Percentiles rank a stretch among this genome's conserved stretches.
Evolutionary conservation across 1,140 invertebrate genomes (phyloP).

Genomic region (Drosophila sturtevanti): DNA sequence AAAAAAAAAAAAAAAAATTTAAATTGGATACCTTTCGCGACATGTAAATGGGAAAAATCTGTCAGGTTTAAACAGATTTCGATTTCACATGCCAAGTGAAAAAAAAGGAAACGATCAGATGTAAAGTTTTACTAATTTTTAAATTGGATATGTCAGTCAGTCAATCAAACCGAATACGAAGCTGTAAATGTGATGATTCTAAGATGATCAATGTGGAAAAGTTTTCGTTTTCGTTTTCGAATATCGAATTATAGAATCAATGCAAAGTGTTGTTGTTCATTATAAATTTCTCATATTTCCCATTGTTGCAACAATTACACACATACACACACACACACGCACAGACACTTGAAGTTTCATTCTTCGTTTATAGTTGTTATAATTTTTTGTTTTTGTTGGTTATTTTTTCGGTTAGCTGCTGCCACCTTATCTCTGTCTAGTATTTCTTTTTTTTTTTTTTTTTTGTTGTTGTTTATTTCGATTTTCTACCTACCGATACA

Average conservation of each 20-base stretch:
- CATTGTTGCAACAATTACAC: background rate
- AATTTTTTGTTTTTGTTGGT: background rate
- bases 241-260: no score
- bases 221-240: no score
- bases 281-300: background rate
- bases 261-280: background rate
- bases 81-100: background rate
- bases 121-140: background rate
- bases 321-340: no score
- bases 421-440: slow-evolving; percentile 19
- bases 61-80: background rate
- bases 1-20: no score
- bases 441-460: slow-evolving; percentile 45
- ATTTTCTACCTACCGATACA: slow-evolving; percentile 45
- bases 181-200: no score
- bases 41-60: background rate
- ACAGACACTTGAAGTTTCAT: background rate
- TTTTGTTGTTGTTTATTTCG: slow-evolving; percentile 51
- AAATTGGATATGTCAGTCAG: slow-evolving; percentile 47
- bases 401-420: slow-evolving; percentile 12
- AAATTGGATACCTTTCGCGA: no score
- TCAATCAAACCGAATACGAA: background rate
- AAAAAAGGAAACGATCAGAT: background rate
- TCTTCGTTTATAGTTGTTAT: background rate
- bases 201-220: no score